Evolutionary conservation across 1,140 invertebrate species (phyloP).

Genomic region (Megalopta genalis): DNA sequence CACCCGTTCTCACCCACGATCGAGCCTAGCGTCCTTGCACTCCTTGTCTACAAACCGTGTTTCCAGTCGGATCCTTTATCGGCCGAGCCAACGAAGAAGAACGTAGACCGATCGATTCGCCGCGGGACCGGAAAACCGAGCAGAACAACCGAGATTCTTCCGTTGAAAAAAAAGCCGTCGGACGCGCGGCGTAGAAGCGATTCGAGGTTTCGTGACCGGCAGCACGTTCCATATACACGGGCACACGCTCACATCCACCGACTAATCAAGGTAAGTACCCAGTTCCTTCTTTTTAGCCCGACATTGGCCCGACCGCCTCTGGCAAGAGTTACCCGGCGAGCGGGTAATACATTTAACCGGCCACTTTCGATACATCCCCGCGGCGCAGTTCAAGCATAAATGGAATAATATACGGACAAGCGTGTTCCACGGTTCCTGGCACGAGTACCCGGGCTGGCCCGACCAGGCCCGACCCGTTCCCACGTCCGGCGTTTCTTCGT

Average conservation of each 20-base stretch:
- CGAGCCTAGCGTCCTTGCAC: too few relatives aligned
- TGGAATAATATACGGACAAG: conserved; percentile 27
- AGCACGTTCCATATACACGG: neutral
- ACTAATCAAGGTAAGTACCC: conserved; percentile 37
- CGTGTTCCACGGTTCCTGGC: conserved; percentile 37
- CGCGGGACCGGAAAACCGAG: neutral
- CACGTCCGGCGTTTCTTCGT: neutral
- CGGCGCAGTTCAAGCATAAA: conserved; percentile 38
- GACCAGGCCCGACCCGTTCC: conserved; percentile 4
- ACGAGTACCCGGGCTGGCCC: neutral
- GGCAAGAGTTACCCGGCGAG: conserved; percentile 22
- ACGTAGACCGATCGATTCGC: neutral
- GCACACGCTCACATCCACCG: neutral
- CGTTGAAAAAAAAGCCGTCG: too few relatives aligned
- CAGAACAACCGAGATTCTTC: neutral
- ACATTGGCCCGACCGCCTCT: conserved; percentile 17
- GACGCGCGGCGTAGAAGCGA: neutral
- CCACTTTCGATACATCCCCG: conserved; percentile 27
- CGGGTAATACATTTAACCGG: conserved; percentile 17
- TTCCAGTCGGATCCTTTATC: too few relatives aligned
- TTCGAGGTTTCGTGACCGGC: neutral
- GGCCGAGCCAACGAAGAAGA: too few relatives aligned
- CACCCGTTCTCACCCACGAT: too few relatives aligned
- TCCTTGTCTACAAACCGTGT: too few relatives aligned
- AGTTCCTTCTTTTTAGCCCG: neutral